A percentile compares a stretch with the other conserved stretches of the same genome.
phyloP scores from a whole-genome alignment of 2,797 vertebrate genomes.

The Yasuhikotakia modesta region DNA sequence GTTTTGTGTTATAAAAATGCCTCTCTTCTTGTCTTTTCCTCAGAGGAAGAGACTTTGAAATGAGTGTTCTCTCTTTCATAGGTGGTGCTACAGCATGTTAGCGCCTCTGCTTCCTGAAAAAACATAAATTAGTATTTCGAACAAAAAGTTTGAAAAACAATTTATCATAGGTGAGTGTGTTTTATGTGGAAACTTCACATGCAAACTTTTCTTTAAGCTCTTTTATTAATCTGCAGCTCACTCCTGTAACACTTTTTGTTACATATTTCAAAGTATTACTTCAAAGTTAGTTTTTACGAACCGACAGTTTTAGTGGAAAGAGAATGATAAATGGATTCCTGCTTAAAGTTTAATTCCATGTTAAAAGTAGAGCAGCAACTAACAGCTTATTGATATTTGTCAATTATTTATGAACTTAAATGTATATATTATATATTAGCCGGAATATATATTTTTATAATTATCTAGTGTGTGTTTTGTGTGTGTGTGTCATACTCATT shows the following conservation, averaged over 20 bases:
- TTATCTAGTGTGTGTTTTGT: too few species aligned
- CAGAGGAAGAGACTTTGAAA: background rate
- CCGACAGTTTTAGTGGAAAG: too few species aligned
- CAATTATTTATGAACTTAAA: background rate
- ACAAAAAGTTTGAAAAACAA: background rate
- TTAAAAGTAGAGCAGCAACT: background rate
- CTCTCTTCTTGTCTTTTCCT: conserved; percentile 3
- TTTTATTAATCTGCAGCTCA: background rate
- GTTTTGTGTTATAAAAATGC: conserved; percentile 27
- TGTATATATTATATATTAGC: background rate
- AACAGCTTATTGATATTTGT: background rate
- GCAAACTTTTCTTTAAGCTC: background rate
- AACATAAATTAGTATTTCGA: background rate
- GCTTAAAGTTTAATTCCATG: background rate
- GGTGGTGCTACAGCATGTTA: background rate
- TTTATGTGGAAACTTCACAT: background rate
- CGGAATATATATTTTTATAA: too few species aligned
- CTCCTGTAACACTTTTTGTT: background rate
- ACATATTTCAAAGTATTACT: background rate
- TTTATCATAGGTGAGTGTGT: conserved; percentile 25
- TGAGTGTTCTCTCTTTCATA: background rate
- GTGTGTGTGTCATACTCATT: too few species aligned
- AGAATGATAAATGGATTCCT: too few species aligned
- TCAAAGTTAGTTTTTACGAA: too few species aligned
- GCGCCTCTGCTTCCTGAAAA: conserved; percentile 6